These are phyloP conservation scores for Notarius quadriscutis DNA, from an alignment of 2,113 vertebrate genomes.

Conservation along the genomic window DNA sequence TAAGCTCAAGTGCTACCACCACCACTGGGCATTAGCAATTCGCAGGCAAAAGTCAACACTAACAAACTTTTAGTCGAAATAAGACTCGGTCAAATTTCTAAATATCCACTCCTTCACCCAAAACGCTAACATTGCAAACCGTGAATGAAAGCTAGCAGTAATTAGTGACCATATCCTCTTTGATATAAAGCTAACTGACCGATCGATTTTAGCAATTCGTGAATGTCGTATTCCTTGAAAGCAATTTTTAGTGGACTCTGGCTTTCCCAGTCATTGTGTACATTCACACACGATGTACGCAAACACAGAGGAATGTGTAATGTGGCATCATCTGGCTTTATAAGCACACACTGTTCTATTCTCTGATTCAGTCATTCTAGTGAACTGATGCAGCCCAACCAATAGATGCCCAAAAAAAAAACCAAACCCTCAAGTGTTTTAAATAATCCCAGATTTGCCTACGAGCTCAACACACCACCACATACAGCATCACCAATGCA, in stretches of 20 bases:
- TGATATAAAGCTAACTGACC: neutral
- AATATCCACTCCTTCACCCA: neutral
- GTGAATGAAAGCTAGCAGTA: neutral
- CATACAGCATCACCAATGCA: neutral
- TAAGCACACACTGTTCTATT: conserved; percentile 18
- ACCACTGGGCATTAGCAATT: neutral
- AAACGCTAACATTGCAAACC: neutral
- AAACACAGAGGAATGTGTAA: neutral
- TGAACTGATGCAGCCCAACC: neutral
- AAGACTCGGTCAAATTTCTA: neutral
- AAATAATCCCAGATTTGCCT: conserved; percentile 14
- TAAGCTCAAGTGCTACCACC: neutral
- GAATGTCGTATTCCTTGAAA: neutral
- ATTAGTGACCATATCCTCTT: neutral
- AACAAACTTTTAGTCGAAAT: neutral
- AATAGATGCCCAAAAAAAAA: neutral
- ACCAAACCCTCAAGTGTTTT: neutral
- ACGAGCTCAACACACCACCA: neutral
- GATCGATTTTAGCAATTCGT: neutral
- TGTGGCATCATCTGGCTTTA: neutral
- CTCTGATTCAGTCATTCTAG: neutral
- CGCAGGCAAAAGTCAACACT: neutral
- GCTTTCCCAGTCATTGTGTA: neutral
- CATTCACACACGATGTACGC: neutral
- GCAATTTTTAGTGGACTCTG: neutral